phyloP scores from a whole-genome alignment of 1,140 invertebrate genomes.

The Drosophila murphyi region DNA sequence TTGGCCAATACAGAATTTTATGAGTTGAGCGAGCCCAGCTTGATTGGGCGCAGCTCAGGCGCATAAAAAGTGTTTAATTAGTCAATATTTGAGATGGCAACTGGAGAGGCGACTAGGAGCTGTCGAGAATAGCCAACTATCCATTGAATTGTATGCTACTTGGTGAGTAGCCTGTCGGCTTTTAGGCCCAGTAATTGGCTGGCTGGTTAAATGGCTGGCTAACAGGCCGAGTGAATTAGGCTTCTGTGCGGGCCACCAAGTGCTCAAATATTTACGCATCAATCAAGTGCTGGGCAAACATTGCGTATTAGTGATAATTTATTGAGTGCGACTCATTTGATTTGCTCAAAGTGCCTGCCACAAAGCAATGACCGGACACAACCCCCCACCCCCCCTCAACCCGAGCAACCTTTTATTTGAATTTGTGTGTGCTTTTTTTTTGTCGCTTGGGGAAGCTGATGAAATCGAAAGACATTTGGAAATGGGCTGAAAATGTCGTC shows the following conservation, averaged over 20 bases:
- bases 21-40: slow-evolving; percentile 44
- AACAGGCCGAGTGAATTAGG: slow-evolving; percentile 19
- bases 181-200: slow-evolving; percentile 13
- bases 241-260: slow-evolving; percentile 59
- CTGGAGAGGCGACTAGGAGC: not conserved
- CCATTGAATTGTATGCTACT: not conserved
- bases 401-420: too few species aligned
- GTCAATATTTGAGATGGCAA: slow-evolving; percentile 52
- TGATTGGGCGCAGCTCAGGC: slow-evolving; percentile 58
- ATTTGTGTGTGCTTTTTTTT: too few species aligned
- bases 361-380: slow-evolving; percentile 14
- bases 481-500: slow-evolving; percentile 21
- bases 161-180: not conserved
- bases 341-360: slow-evolving; percentile 41
- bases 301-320: slow-evolving; percentile 78
- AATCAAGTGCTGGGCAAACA: slow-evolving; percentile 69
- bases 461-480: slow-evolving; percentile 64
- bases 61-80: slow-evolving; percentile 50
- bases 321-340: slow-evolving; percentile 74
- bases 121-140: slow-evolving; percentile 12
- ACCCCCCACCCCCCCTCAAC: not conserved
- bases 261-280: slow-evolving; percentile 75
- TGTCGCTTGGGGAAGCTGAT: slow-evolving; percentile 45
- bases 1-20: slow-evolving; percentile 11
- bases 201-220: not conserved